phyloP scores from a whole-genome alignment of 2,113 vertebrate species.

The Chaetops frenatus region DNA sequence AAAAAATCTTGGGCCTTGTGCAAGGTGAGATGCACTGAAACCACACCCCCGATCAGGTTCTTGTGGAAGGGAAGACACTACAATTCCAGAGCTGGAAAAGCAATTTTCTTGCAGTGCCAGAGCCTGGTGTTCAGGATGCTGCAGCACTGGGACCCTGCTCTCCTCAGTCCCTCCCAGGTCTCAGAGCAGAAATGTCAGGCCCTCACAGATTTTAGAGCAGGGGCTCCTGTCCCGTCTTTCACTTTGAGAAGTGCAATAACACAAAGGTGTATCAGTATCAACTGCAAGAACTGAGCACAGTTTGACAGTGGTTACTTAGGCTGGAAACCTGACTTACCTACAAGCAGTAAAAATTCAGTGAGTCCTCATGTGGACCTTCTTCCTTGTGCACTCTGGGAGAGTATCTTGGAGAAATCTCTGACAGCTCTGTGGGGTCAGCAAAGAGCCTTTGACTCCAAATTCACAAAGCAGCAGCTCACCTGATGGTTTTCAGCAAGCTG shows the following conservation, averaged over 20 bases:
- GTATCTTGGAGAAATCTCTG: background rate
- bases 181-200: background rate
- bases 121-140: background rate
- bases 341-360: background rate
- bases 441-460: background rate
- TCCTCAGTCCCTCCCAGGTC: background rate
- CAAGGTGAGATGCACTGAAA: background rate
- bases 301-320: background rate
- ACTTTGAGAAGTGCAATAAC: background rate
- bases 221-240: background rate
- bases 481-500: background rate
- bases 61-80: background rate
- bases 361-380: background rate
- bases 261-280: background rate
- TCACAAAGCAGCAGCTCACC: background rate
- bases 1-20: background rate
- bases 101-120: background rate
- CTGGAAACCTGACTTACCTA: background rate
- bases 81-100: background rate
- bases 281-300: background rate
- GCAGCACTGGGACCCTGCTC: background rate
- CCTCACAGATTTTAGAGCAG: background rate
- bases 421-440: background rate
- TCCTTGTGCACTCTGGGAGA: background rate
- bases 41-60: accelerated